phyloP scores from a whole-genome alignment of 2,797 vertebrate genomes.

The Xerus rutilus region DNA sequence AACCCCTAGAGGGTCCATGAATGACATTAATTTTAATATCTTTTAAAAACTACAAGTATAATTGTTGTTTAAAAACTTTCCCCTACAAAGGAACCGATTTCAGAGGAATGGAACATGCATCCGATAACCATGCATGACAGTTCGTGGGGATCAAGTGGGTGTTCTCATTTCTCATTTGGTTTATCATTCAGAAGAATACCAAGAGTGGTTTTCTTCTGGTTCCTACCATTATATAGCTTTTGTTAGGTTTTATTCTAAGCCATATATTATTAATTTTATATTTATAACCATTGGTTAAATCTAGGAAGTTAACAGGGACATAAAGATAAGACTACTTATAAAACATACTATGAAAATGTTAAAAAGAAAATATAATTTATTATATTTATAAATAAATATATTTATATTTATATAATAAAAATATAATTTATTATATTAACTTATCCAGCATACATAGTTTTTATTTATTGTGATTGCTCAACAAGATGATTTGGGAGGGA shows the following conservation, averaged over 20 bases:
- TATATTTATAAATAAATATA: too few relatives aligned
- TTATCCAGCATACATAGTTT: not conserved
- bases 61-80: not conserved
- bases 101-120: not conserved
- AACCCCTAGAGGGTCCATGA: not conserved
- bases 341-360: not conserved
- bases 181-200: not conserved
- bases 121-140: not conserved
- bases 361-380: constrained; percentile 2
- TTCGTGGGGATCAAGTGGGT: not conserved
- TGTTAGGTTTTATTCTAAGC: not conserved
- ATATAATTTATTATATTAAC: too few relatives aligned
- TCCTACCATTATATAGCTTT: not conserved
- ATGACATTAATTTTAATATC: not conserved
- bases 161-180: not conserved
- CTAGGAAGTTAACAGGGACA: not conserved
- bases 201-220: too few relatives aligned
- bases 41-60: not conserved
- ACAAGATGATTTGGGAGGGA: not conserved
- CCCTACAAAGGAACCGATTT: not conserved
- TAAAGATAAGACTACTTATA: not conserved
- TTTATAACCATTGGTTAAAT: not conserved
- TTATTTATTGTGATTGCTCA: not conserved
- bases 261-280: not conserved
- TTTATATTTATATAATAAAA: too few relatives aligned